Evolutionary conservation across 2,113 vertebrate genomes (phyloP).

Genomic region (Leucopternis melanops): DNA sequence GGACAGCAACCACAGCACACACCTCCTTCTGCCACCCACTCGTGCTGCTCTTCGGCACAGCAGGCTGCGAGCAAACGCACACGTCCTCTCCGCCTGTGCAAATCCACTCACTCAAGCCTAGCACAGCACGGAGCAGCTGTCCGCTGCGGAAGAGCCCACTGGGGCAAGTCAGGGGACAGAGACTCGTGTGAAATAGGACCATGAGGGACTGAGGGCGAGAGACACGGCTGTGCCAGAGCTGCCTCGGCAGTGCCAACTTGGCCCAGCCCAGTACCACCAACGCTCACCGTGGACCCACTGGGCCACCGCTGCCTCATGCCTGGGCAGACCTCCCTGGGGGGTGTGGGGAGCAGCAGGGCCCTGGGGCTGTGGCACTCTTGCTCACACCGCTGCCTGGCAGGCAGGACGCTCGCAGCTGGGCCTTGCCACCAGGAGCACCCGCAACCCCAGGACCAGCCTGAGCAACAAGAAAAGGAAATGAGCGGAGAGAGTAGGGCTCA

Average conservation of each 20-base stretch:
- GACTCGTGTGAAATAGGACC: background rate
- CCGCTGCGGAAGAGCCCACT: background rate
- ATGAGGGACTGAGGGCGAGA: accelerated
- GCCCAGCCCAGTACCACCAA: no score
- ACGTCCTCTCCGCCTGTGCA: background rate
- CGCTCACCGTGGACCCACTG: accelerated
- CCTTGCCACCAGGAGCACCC: background rate
- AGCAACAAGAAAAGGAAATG: background rate
- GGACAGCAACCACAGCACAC: background rate
- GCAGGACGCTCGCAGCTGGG: background rate
- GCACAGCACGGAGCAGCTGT: accelerated
- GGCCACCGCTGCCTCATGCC: background rate
- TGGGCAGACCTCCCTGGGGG: background rate
- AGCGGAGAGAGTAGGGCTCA: background rate
- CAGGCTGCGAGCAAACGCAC: background rate
- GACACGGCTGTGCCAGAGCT: accelerated
- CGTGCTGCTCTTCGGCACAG: accelerated
- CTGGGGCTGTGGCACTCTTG: background rate
- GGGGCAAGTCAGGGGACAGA: background rate
- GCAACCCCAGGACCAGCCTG: background rate
- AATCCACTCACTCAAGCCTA: no score
- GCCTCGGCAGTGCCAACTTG: background rate
- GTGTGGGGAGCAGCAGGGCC: background rate
- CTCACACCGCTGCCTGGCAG: no score
- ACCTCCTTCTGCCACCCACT: accelerated